Evolutionary conservation across 2,888 invertebrate genomes (phyloP).

Genomic region (Chouioia cunea): DNA sequence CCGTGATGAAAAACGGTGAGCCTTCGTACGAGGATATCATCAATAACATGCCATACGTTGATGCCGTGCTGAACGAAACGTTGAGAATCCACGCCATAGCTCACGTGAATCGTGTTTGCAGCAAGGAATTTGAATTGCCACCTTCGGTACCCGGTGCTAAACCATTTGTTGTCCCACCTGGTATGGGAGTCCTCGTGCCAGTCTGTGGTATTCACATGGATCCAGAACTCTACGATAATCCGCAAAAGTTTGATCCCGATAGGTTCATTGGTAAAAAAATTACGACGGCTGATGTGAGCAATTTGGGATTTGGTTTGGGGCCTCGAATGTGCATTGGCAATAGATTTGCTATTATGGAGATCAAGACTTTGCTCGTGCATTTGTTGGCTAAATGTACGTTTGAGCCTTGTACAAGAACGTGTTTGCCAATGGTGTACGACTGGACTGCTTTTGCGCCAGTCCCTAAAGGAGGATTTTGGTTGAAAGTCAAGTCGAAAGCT

Average conservation of each 20-base stretch:
- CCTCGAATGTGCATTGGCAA: conserved; percentile 60
- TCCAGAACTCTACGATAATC: conserved; percentile 62
- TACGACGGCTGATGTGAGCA: conserved; percentile 43
- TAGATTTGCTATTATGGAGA: conserved; percentile 66
- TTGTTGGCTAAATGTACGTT: conserved; percentile 52
- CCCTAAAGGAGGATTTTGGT: conserved; percentile 30
- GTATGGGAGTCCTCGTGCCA: conserved; percentile 59
- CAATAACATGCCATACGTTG: conserved; percentile 25
- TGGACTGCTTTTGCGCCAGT: conserved; percentile 13
- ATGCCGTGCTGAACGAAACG: conserved; percentile 52
- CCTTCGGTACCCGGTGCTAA: conserved; percentile 57
- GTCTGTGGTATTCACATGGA: conserved; percentile 63
- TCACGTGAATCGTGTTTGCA: conserved; percentile 59
- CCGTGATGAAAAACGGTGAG: conserved; percentile 63
- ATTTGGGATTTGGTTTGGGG: conserved; percentile 57
- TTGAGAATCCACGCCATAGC: conserved; percentile 58
- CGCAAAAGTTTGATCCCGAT: conserved; percentile 66
- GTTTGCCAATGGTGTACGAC: conserved; percentile 61
- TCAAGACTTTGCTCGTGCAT: conserved; percentile 54
- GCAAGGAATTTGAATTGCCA: conserved; percentile 60
- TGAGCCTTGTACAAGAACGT: conserved; percentile 64
- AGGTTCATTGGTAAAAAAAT: conserved; percentile 52
- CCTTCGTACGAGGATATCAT: conserved; percentile 34
- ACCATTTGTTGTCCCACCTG: conserved; percentile 59
- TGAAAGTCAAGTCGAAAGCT: not conserved